Evolutionary conservation across 1,140 invertebrate genomes (phyloP), one percentile per base, ranked within the genome.

Genomic region (Lepidurus arcticus): DNA sequence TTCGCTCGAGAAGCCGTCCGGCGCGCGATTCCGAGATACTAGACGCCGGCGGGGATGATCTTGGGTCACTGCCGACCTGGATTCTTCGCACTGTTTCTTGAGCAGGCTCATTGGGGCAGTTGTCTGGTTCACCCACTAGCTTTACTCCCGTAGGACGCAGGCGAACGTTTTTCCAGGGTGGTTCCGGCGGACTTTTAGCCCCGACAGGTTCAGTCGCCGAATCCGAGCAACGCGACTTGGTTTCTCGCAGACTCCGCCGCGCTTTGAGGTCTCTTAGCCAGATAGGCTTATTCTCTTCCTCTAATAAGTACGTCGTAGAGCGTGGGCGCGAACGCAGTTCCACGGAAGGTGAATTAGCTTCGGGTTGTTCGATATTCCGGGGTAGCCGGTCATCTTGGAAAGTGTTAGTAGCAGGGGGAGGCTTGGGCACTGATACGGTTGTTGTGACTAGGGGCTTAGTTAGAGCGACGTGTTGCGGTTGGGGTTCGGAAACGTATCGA

Each of bases 181-280:
- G 78, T 10, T 73, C 43, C n/a, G 45, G 43, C 1, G 16, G 53
- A 16, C 8, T 65, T n/a, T 21, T 65, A 16, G 16, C 21, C 13
- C 4, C 8, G 21, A 44, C 34, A 26, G 77, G 73, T 21, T 73
- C 44, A n/a, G 44, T 21, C 24, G 73, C 34, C 8, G 74, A 75
- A 45, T 21, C 26, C 44, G 11, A 44, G 26, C 73, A 45, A 2
- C 42, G 24, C 11, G 65, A 34, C 6, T 74, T 42, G 10, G 65
- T 45, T 21, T 78, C 78, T 21, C 78, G 26, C 7, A 78, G 21
- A 75, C 78, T 78, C 42, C 78, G 73, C 11, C 78, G 73, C 13
- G 75, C 44, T 47, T 73, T 43, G 73, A 78, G 47, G 73, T 78
- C 78, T 34, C 78, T 44, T 13, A 78, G 44, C 78, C 78, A 78